These are phyloP conservation scores for Ceraclea dissimilis DNA, from an alignment of 2,888 invertebrate species.

Conservation along the genomic window DNA sequence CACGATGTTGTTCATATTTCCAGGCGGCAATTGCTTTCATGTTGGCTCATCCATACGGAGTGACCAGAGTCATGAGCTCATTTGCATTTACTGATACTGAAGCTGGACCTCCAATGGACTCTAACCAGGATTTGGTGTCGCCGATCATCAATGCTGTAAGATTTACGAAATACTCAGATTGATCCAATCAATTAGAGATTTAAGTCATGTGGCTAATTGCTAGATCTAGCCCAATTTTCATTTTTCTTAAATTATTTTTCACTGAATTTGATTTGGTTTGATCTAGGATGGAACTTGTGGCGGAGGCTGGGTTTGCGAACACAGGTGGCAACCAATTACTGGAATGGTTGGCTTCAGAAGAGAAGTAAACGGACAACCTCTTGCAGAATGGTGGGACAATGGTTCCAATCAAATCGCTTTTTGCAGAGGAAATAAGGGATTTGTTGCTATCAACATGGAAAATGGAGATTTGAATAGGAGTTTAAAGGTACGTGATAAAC, in stretches of 20 bases:
- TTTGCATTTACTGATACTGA: slow-evolving; percentile 59
- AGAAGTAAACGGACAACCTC: slow-evolving; percentile 41
- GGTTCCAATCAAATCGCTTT: slow-evolving; percentile 64
- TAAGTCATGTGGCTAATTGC: no score
- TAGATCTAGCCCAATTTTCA: no score
- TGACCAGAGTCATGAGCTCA: slow-evolving; percentile 79
- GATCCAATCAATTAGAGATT: no score
- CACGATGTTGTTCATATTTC: no score
- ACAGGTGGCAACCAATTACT: slow-evolving; percentile 62
- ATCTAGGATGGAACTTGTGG: slow-evolving; percentile 45
- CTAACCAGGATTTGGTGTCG: slow-evolving; percentile 54
- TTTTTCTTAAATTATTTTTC: neutral
- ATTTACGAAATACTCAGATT: no score
- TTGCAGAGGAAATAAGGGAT: slow-evolving; percentile 56
- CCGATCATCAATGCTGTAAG: slow-evolving; percentile 55
- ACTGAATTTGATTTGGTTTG: neutral
- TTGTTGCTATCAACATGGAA: slow-evolving; percentile 59
- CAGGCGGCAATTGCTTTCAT: slow-evolving; percentile 77
- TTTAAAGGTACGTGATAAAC: slow-evolving; percentile 40
- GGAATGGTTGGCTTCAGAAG: slow-evolving; percentile 62
- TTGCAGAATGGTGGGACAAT: slow-evolving; percentile 63
- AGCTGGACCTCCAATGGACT: slow-evolving; percentile 63
- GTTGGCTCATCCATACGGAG: slow-evolving; percentile 78
- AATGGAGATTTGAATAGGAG: slow-evolving; percentile 39
- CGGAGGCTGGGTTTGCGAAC: slow-evolving; percentile 63